Base-by-base conservation (phyloP, 2,888 invertebrate species). In the Napeogenes inachia region DNA sequence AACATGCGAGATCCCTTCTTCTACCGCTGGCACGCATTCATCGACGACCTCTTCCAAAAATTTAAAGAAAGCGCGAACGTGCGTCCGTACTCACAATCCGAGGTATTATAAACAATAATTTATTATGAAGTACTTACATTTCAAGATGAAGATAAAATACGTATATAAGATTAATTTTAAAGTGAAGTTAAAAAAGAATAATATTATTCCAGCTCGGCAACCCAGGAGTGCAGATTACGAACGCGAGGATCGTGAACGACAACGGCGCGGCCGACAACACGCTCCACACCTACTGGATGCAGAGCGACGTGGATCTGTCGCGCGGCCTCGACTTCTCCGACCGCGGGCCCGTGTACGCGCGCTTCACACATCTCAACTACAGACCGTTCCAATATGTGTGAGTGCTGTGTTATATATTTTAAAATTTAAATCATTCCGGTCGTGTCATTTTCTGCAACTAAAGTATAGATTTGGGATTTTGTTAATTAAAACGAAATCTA, bases 1-100 rank as follows among this genome's bases (percentile, higher is more conserved):
- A 95, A 96, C 0, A 96, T 97, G 95, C 92, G 96, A 56, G 97
- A 97, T 82, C 96, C 97, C 0, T 89, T 95, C 66, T 97, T 97
- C 90, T 97, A 95, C 87, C 93, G 96, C 75, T 96, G 95, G 95
- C 97, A 97, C 75, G 93, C 94, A 0, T 95, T 92, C 78, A 91
- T 96, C 56, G 95, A 96, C 72, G 92, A 93, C 66, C 81, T 95
- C 42, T 96, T 95, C 91, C 93, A 94, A 70, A 92, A 92, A 69
- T 93, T 93, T 80, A 96, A 97, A 80, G 87, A 89, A 60, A 86
- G 89, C 0, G 4, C 73, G 0, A 69, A 75, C 63, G 86, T 89
- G 3, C 78, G 78, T 10, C 82, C 82, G 0, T 91, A 91, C 77
- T 78, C 84, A 2, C 77, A 78, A 13, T 85, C 87, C 5, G 85